Percentiles rank a stretch among this genome's conserved stretches.
Conservation (phyloP, 2,888 invertebrate species). For the Aporophyla nigra region DNA sequence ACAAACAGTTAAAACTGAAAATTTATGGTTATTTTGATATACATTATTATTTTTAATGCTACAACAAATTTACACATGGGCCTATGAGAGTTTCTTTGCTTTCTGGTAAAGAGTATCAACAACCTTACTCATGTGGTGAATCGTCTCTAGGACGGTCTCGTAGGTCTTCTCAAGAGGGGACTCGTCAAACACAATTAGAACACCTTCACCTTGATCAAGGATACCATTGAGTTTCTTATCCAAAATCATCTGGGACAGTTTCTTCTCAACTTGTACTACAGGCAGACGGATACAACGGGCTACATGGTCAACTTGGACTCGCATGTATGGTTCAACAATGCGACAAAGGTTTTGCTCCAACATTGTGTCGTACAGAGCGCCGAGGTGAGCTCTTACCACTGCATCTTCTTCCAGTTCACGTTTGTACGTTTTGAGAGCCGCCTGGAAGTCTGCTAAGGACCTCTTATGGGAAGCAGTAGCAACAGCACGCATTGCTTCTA, state of each 20-base stretch:
- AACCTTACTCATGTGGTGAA: conserved; percentile 99
- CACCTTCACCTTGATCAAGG: conserved; percentile 99
- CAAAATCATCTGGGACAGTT: conserved; percentile 99
- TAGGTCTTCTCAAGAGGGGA: conserved; percentile 98
- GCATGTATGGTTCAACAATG: conserved; percentile 99
- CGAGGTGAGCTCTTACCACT: conserved; percentile 99
- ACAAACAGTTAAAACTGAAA: conserved; percentile 84
- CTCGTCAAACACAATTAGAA: conserved; percentile 99
- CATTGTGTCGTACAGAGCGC: conserved; percentile 99
- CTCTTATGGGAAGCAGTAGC: conserved; percentile 99
- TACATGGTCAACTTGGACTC: conserved; percentile 98
- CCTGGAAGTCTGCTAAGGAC: conserved; percentile 99
- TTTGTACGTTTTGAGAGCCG: conserved; percentile 96
- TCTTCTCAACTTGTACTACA: conserved; percentile 98
- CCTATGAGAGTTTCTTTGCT: conserved; percentile 98
- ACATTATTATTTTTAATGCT: conserved; percentile 86
- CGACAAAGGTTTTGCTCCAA: conserved; percentile 99
- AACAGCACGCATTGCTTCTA: conserved; percentile 99
- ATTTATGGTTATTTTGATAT: conserved; percentile 87
- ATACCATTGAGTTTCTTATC: conserved; percentile 99
- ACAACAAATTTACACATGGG: conserved; percentile 86
- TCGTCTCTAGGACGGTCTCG: conserved; percentile 98
- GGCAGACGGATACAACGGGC: conserved; percentile 97
- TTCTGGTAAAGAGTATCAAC: conserved; percentile 99
- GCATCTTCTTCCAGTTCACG: conserved; percentile 98